Evolutionary conservation across 2,113 vertebrate genomes (phyloP).

Genomic region (Gobio gobio): DNA sequence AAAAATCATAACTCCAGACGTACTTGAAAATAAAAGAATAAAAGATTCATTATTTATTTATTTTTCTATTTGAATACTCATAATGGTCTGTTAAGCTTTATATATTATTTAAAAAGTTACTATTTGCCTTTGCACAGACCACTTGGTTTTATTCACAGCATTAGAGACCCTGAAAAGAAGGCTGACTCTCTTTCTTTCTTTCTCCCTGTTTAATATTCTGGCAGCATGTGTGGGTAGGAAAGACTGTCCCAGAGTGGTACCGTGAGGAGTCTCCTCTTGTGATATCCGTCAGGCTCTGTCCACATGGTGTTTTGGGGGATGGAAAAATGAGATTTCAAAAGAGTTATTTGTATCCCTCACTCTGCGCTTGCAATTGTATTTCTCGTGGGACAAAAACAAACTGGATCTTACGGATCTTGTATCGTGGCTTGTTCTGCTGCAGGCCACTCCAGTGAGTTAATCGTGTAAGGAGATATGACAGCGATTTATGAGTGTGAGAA

Average conservation of each 20-base stretch:
- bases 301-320: conserved; percentile 31
- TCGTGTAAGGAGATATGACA: conserved; percentile 3
- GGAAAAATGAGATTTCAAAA: conserved; percentile 26
- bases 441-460: background rate
- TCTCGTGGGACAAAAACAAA: conserved; percentile 10
- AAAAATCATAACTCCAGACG: background rate
- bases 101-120: background rate
- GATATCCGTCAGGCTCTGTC: conserved; percentile 17
- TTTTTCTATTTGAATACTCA: background rate
- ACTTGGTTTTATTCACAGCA: background rate
- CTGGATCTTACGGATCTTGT: conserved; percentile 2
- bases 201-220: conserved; percentile 47
- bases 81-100: background rate
- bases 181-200: conserved; percentile 34
- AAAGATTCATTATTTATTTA: background rate
- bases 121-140: background rate
- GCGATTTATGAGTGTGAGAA: conserved; percentile 11
- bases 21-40: background rate
- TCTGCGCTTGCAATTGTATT: background rate
- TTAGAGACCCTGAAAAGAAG: conserved; percentile 20
- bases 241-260: conserved; percentile 27
- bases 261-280: conserved; percentile 37
- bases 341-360: conserved; percentile 12
- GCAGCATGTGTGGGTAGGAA: conserved; percentile 30
- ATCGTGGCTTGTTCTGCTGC: conserved; percentile 27